Evolutionary conservation across 2,888 invertebrate species (phyloP), one percentile per base, ranked within the genome.

Genomic region (Tipula vernalis): DNA sequence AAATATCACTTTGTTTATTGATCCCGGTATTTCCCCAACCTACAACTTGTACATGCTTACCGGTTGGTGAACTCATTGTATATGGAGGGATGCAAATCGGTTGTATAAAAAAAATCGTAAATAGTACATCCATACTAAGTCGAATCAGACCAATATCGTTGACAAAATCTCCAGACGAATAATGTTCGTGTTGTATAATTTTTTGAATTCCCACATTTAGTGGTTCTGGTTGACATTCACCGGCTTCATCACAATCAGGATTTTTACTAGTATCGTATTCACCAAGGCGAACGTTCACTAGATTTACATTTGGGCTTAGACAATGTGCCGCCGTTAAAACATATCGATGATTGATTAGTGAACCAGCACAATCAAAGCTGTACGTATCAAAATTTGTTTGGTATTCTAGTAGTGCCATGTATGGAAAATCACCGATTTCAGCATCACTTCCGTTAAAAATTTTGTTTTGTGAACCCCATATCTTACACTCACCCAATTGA

Each of bases 101-200:
- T 87, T 91, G 91, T 36, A 94, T 92, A 71, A 28, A 18, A 88
- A 91, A 95, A 89, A 92, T 94, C 8, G 89, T 93, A 88, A 93
- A 94, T 2, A 89, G 87, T 0, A 94, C 94, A 18, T 93, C 91
- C 2, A 90, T 89, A 0, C 91, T 89, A 0, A 96, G 91, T 87
- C 96, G 92, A 28, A 96, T 89, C 13, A 96, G 90, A 0, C 95
- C 96, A 86, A 96, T 95, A 89, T 96, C 96, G 89, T 96, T 91
- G 5, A 71, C 28, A 18, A 10, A 28, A 18, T 71, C 10, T 8
- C 10, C 12, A 8, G 71, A 3, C 28, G 71, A 71, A 71, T 71
- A 71, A 28, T 71, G 3, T 39, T 84, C 36, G 5, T 84, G 84
- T 3, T 5, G n/a, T 5, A 84, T 39, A 15, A 84, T n/a, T 39